A percentile compares a stretch with the other conserved stretches of the same genome.
Evolutionary conservation across 2,888 invertebrate genomes (phyloP).

Genomic region (Drosophila colorata): DNA sequence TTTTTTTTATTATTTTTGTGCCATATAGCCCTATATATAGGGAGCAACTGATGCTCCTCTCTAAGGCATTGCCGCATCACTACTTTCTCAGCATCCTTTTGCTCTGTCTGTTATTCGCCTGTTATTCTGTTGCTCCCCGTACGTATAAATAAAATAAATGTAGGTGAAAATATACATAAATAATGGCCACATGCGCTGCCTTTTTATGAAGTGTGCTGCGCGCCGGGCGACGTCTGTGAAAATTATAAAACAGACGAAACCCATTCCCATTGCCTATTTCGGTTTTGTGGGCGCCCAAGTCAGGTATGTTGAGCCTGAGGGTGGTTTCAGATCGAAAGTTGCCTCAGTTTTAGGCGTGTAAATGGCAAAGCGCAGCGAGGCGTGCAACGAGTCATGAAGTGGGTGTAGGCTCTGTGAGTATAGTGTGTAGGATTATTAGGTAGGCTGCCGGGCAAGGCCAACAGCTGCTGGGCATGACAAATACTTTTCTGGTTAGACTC

Average conservation of each 20-base stretch:
- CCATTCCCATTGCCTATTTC: constrained; percentile 6
- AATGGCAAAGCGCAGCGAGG: constrained; percentile 56
- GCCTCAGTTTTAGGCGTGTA: constrained; percentile 42
- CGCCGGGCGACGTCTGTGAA: constrained; percentile 51
- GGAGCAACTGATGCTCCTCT: constrained; percentile 38
- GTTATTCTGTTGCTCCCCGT: constrained; percentile 11
- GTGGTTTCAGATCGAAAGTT: constrained; percentile 29
- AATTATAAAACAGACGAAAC: constrained; percentile 66
- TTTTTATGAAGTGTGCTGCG: constrained; percentile 60
- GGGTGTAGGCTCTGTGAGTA: constrained; percentile 16
- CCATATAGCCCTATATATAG: constrained; percentile 20
- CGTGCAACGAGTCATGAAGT: constrained; percentile 44
- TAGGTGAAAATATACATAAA: constrained; percentile 80
- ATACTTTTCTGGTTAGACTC: constrained; percentile 18
- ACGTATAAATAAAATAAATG: constrained; percentile 72
- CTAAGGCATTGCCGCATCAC: constrained; percentile 48
- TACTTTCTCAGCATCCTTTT: constrained; percentile 45
- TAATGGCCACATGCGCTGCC: constrained; percentile 69
- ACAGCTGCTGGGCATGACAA: constrained; percentile 40
- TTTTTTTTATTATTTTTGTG: too few relatives aligned
- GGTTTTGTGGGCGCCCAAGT: constrained; percentile 4
- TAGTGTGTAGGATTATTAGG: constrained; percentile 20
- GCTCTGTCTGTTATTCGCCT: constrained; percentile 3
- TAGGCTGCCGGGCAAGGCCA: constrained; percentile 10
- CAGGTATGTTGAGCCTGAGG: constrained; percentile 36